Conservation (phyloP, 2,113 vertebrate genomes). For the Theristicus caerulescens region DNA sequence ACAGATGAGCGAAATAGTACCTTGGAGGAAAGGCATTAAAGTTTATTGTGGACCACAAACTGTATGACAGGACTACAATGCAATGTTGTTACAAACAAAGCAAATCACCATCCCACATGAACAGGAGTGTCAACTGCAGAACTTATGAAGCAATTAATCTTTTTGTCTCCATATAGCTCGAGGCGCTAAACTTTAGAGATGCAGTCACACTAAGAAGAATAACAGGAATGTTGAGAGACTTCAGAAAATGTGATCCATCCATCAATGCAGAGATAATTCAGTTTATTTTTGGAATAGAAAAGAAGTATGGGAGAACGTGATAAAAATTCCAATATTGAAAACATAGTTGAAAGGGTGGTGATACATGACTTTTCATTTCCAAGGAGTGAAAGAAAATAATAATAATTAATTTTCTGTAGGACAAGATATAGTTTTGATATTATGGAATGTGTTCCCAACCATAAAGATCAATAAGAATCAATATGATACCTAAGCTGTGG, state of each 20-base stretch:
- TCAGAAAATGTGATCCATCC: slow-evolving; percentile 21
- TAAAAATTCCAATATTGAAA: not conserved
- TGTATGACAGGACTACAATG: not conserved
- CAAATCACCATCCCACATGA: not conserved
- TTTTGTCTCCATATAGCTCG: not conserved
- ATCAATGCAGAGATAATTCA: not conserved
- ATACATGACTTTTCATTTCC: not conserved
- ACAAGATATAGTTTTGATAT: not conserved
- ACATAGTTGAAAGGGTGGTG: not conserved
- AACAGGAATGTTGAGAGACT: not conserved
- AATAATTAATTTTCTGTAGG: not conserved
- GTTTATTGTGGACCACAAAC: not conserved
- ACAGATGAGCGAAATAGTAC: not conserved
- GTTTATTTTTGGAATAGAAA: slow-evolving; percentile 8
- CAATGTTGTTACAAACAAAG: not conserved
- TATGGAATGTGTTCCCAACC: not conserved
- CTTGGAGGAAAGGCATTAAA: not conserved
- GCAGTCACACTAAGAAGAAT: not conserved
- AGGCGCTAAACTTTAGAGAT: slow-evolving; percentile 15
- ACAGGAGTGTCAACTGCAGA: slow-evolving; percentile 19
- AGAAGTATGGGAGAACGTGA: not conserved
- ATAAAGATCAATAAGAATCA: not conserved
- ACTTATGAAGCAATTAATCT: slow-evolving; percentile 61
- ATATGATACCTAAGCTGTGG: not conserved
- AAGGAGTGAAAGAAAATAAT: not conserved